Conservation (phyloP, 2,797 vertebrate genomes). For the Chromis chromis region DNA sequence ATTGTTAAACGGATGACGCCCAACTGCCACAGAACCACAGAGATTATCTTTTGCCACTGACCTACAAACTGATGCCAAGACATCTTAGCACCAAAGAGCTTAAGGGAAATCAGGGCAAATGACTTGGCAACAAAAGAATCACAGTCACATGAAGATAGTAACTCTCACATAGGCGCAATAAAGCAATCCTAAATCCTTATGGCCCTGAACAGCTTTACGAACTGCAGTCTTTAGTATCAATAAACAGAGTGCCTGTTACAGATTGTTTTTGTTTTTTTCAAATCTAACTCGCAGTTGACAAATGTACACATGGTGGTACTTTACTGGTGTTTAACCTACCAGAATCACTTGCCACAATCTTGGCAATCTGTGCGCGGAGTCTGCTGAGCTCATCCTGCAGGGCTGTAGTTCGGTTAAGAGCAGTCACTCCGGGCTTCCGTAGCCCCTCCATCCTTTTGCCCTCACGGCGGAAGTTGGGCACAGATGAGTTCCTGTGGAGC, state of each 20-base stretch:
- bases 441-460: constrained; percentile 93
- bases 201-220: neutral
- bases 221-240: neutral
- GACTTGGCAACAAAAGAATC: constrained; percentile 49
- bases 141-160: constrained; percentile 29
- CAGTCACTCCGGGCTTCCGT: constrained; percentile 93
- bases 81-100: constrained; percentile 47
- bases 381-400: constrained; percentile 96
- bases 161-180: neutral
- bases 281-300: neutral
- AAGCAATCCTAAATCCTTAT: neutral
- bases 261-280: neutral
- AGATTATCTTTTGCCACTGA: constrained; percentile 57
- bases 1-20: constrained; percentile 2
- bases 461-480: constrained; percentile 95
- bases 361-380: constrained; percentile 95
- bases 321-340: constrained; percentile 75
- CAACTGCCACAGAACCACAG: neutral
- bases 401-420: constrained; percentile 93
- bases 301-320: neutral
- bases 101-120: constrained; percentile 50
- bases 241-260: neutral
- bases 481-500: constrained; percentile 96
- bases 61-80: constrained; percentile 65
- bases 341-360: constrained; percentile 91